Base-by-base conservation (phyloP, 2,797 vertebrate species). In the Myiothlypis chrysogaster region DNA sequence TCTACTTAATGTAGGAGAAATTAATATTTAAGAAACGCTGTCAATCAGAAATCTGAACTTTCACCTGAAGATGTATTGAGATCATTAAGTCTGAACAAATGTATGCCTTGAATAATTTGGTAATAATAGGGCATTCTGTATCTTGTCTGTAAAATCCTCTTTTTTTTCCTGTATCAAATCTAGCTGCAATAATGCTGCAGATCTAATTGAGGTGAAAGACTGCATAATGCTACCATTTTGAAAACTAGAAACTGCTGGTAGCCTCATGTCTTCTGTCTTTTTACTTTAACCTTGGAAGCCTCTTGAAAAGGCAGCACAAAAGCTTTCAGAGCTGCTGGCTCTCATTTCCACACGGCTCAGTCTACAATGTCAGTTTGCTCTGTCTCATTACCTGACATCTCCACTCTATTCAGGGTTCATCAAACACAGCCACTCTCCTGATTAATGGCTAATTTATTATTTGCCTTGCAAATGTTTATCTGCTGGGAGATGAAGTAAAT, bases 381-480 rank as follows among this genome's bases (percentile, higher is more conserved):
- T 96, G 81, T 96, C 95, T 96, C 12, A 5, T 83, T 95, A 96
- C 95, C 94, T 97, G 97, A 97, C 95, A 95, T 92, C 88, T 91
- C 90, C 96, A 97, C 95, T 98, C 94, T 72, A 97, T 97, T 97
- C 92, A 96, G 96, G 96, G 97, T 97, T 98, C 97, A 98, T 97
- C 73, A 90, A 96, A 97, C 85, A 89, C 76, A 97, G 94, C 49
- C 89, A 85, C 81, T 96, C 94, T 91, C 93, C 90, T 97, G 97
- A 98, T 97, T 97, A 98, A 98, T 97, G 97, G 95, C 90, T 98
- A 97, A 98, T 98, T 97, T 98, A 98, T 97, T 98, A 98, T 98
- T 98, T 98, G 97, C 95, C 96, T 98, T 98, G 97, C 96, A 98
- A 98, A 98, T 98, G 95, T 97, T 98, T 97, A 97, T 98, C 97